Base-by-base conservation (phyloP, 2,888 invertebrate species). In the Seira musarum region DNA sequence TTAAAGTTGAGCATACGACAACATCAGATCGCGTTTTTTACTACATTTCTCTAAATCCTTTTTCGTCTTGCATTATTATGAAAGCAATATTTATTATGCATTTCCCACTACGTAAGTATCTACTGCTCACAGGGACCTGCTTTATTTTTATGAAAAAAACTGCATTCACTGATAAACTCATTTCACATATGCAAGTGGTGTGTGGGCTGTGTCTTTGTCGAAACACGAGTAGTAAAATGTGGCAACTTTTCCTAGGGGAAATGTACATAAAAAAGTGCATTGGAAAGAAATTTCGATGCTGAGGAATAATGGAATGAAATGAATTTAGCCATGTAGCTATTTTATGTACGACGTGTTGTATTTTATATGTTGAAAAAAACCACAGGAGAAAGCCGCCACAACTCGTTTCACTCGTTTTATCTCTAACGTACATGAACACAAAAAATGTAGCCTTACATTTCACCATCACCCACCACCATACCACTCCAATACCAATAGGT, bases 301-400 rank as follows among this genome's bases (percentile, higher is more conserved):
- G 8, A 2, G 15, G 15, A 49, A 49, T 49, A n/a, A n/a, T 49
- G 15, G 17, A n/a, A 49, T n/a, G 49, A 15, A 49, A 49, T 13
- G 49, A 49, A 49, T 49, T 49, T 49, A 49, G 13, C 17, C 15
- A 15, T 49, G 3, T 49, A 49, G 49, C 6, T 2, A 30, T 30
- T 30, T 30, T 30, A 30, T 30, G 30, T 30, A 30, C 30, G 8
- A 5, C 8, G 30, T 30, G 8, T 30, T 30, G 30, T 30, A 30
- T 30, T 30, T 2, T 30, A 30, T 30, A 30, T 2, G 8, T 49
- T 8, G 17, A n/a, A 15, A n/a, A 49, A 49, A 64, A 64, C 65
- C 73, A 46, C 17, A 65, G 15, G 49, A 13, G 49, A 49, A 25
- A 49, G 46, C 63, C 35, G 63, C 63, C 46, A 63, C 72, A 30